phyloP scores from a whole-genome alignment of 2,888 invertebrate genomes.

The Eupithecia tripunctaria region DNA sequence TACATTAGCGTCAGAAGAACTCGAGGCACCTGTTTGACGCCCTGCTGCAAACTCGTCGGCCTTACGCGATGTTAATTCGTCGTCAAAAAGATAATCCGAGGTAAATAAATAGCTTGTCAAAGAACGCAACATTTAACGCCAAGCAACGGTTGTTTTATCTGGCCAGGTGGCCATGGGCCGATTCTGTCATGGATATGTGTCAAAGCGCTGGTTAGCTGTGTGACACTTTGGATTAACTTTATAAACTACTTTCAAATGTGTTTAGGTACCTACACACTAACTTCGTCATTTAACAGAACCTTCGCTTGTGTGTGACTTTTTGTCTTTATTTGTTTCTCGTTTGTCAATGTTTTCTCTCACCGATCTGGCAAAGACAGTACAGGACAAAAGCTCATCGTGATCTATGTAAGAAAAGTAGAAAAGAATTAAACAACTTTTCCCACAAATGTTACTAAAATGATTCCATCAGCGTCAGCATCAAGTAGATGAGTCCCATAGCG shows the following conservation, averaged over 20 bases:
- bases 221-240: slow-evolving; percentile 6
- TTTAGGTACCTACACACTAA: not conserved
- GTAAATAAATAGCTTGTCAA: slow-evolving; percentile 5
- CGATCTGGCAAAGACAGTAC: not conserved
- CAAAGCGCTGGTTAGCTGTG: not conserved
- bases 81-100: not conserved
- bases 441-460: not conserved
- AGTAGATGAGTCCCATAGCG: slow-evolving; percentile 21
- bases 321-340: not conserved
- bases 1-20: not conserved
- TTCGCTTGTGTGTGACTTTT: not conserved
- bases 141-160: slow-evolving; percentile 4
- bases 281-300: not conserved
- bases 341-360: not conserved
- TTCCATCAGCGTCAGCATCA: not conserved
- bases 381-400: not conserved
- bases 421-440: not conserved
- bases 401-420: not conserved
- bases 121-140: slow-evolving; percentile 2
- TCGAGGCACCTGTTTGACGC: not conserved
- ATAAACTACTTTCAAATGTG: slow-evolving; percentile 13
- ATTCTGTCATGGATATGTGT: slow-evolving; percentile 16
- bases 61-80: not conserved
- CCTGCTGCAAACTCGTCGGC: not conserved
- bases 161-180: slow-evolving; percentile 8